phyloP scores from a whole-genome alignment of 2,888 invertebrate genomes.

The Thalpophila matura region DNA sequence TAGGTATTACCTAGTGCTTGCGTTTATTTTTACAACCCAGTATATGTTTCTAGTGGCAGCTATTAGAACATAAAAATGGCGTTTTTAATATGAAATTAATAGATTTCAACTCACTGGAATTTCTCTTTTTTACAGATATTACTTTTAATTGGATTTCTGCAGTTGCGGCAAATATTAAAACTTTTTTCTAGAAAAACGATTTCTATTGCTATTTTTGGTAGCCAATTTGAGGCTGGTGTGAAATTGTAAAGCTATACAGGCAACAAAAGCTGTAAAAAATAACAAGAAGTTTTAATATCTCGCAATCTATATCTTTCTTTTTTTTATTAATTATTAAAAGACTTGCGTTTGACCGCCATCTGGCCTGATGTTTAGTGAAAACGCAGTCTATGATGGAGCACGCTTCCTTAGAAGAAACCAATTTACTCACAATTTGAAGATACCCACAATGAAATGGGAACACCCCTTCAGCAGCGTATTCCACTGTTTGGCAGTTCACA shows the following conservation, averaged over 20 bases:
- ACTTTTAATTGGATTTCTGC: conserved; percentile 33
- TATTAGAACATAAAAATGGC: conserved; percentile 52
- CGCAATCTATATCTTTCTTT: too few species aligned
- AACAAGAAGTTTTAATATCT: not conserved
- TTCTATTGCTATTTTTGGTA: conserved; percentile 19
- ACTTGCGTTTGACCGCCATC: too few species aligned
- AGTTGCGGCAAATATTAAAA: conserved; percentile 16
- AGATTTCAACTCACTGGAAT: conserved; percentile 51
- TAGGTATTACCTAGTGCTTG: conserved; percentile 60
- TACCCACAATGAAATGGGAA: too few species aligned
- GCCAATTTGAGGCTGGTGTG: conserved; percentile 9
- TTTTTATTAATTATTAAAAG: too few species aligned
- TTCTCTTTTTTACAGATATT: conserved; percentile 50
- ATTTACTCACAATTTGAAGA: too few species aligned
- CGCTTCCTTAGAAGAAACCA: too few species aligned
- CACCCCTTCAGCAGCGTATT: too few species aligned
- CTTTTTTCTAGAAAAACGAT: conserved; percentile 20
- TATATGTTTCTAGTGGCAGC: conserved; percentile 43
- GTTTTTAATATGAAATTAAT: conserved; percentile 49
- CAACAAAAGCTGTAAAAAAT: not conserved
- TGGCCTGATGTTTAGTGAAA: too few species aligned
- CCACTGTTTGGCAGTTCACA: too few species aligned
- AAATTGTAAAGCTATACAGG: not conserved
- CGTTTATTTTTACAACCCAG: conserved; percentile 60
- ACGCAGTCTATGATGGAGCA: too few species aligned